These are phyloP conservation scores for Taphrorychus bicolor DNA, from an alignment of 2,888 invertebrate species.

Conservation along the genomic window DNA sequence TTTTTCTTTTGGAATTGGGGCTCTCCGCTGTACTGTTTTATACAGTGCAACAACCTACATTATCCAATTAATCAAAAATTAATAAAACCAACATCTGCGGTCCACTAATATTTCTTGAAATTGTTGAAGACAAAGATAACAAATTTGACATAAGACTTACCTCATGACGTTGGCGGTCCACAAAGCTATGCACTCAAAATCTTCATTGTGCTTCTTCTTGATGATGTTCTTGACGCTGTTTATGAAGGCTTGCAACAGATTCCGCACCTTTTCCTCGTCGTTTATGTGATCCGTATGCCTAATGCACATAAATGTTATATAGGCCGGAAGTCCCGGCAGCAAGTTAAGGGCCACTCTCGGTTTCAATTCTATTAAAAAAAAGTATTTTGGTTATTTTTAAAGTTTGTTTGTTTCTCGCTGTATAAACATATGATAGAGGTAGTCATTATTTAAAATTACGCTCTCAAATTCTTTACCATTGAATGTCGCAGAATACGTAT, in stretches of 20 bases:
- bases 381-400: neutral
- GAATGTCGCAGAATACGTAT: neutral
- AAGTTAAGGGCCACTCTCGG: slow-evolving; percentile 77
- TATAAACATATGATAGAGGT: no score
- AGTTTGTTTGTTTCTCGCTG: no score
- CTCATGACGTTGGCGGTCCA: slow-evolving; percentile 86
- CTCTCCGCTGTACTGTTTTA: slow-evolving; percentile 97
- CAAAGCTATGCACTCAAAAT: slow-evolving; percentile 81
- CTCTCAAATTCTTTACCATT: neutral
- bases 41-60: slow-evolving; percentile 80
- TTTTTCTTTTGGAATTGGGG: slow-evolving; percentile 84
- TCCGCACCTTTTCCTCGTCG: slow-evolving; percentile 89
- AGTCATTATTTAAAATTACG: no score
- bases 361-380: slow-evolving; percentile 67
- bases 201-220: slow-evolving; percentile 73
- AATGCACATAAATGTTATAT: slow-evolving; percentile 96
- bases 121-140: neutral
- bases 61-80: no score
- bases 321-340: slow-evolving; percentile 92
- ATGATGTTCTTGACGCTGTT: slow-evolving; percentile 83
- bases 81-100: no score
- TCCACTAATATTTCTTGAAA: no score
- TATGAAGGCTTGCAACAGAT: slow-evolving; percentile 77
- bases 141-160: no score
- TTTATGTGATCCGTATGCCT: slow-evolving; percentile 94